Conservation (phyloP, 1,140 invertebrate genomes). For the Drosophila ogumai region DNA sequence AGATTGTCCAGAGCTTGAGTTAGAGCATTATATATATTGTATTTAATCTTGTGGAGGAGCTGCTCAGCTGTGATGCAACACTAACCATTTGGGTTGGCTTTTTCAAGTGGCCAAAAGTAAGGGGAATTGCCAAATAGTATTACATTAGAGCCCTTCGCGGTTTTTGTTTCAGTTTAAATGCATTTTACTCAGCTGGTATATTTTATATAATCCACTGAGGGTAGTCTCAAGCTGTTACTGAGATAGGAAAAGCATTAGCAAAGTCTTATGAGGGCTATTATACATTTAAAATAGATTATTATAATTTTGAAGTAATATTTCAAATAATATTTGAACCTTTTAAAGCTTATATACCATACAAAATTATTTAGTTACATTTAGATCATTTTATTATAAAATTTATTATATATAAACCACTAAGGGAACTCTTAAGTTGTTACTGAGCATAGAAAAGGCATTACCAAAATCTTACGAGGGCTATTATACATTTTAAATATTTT, state of each 20-base stretch:
- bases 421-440: neutral
- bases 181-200: neutral
- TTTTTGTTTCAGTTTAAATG: constrained; percentile 1
- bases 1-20: constrained; percentile 23
- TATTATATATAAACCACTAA: neutral
- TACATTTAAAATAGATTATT: neutral
- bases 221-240: neutral
- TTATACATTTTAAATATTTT: too few species aligned
- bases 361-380: too few species aligned
- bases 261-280: neutral
- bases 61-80: constrained; percentile 26
- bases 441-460: too few species aligned
- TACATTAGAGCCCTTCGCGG: constrained; percentile 3
- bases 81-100: constrained; percentile 21
- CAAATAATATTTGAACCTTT: too few species aligned
- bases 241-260: neutral
- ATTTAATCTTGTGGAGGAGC: constrained; percentile 34
- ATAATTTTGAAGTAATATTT: neutral
- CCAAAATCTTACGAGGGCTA: too few species aligned
- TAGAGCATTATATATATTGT: constrained; percentile 16
- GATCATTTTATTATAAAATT: too few species aligned
- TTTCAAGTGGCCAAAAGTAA: constrained; percentile 12
- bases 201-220: neutral
- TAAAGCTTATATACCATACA: too few species aligned
- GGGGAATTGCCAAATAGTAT: constrained; percentile 9